Percentiles rank a stretch among this genome's conserved stretches.
Conservation (phyloP, 23 tunicate genomes). For the Diplosoma virens region DNA sequence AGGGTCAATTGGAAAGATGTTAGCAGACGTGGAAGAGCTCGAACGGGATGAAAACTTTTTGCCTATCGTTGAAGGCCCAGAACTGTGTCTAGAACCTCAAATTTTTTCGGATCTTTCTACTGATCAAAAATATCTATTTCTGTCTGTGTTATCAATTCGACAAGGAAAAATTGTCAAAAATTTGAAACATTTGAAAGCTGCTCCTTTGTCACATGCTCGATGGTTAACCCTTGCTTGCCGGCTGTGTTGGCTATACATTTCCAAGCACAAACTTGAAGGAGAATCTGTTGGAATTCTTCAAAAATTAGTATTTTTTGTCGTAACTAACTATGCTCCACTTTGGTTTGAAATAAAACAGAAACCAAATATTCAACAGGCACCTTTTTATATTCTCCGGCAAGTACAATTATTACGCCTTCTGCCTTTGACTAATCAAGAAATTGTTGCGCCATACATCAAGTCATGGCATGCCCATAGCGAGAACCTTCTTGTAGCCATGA, state of each 20-base stretch:
- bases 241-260: not conserved
- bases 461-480: conserved; percentile 13
- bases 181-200: conserved; percentile 5
- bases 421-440: not conserved
- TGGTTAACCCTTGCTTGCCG: conserved; percentile 2
- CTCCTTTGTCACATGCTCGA: conserved; percentile 7
- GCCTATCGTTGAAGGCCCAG: not conserved
- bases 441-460: conserved; percentile 10
- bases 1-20: conserved; percentile 13
- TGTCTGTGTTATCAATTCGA: conserved; percentile 1
- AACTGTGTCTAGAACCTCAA: not conserved
- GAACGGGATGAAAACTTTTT: conserved; percentile 14
- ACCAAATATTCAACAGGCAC: conserved; percentile 4
- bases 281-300: not conserved
- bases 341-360: conserved; percentile 1
- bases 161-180: not conserved
- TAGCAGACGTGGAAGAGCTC: not conserved
- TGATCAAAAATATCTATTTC: conserved; percentile 13
- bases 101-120: conserved; percentile 17
- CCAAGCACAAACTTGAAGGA: not conserved
- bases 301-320: conserved; percentile 9
- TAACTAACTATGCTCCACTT: conserved; percentile 6
- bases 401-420: conserved; percentile 10
- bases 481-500: not conserved
- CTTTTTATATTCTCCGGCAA: conserved; percentile 10